Percentiles rank a stretch among this genome's conserved stretches.
These are phyloP conservation scores for Patiria miniata DNA, from an alignment of 35 echinoderm and acorn worm species.

Conservation along the genomic window DNA sequence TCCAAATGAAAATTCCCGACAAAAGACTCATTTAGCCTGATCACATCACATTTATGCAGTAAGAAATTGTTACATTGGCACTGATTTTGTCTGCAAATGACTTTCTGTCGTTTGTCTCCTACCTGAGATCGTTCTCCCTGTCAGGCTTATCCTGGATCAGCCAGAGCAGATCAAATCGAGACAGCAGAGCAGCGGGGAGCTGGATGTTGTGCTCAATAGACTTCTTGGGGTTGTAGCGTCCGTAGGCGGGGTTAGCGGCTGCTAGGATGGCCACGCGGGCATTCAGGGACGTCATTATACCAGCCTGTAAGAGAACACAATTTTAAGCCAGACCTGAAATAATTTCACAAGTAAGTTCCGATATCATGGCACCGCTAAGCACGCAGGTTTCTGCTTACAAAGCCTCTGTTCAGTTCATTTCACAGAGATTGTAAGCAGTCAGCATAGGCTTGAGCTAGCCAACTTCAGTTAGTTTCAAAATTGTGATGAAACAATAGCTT, in stretches of 20 bases:
- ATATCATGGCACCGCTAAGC: too few relatives aligned
- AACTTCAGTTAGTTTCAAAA: too few relatives aligned
- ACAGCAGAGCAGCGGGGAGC: conserved; percentile 93
- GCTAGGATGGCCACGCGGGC: conserved; percentile 97
- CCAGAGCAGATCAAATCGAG: conserved; percentile 96
- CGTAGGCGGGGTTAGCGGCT: conserved; percentile 96
- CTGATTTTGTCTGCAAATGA: neutral
- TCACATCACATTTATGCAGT: too few relatives aligned
- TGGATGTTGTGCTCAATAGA: conserved; percentile 97
- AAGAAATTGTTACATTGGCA: too few relatives aligned
- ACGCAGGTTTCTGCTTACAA: too few relatives aligned
- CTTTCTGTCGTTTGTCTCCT: neutral
- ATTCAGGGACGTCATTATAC: conserved; percentile 98
- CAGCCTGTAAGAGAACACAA: conserved; percentile 65
- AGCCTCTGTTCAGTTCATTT: too few relatives aligned
- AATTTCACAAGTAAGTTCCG: neutral
- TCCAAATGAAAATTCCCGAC: too few relatives aligned
- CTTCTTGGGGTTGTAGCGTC: conserved; percentile 98
- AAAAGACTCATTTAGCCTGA: too few relatives aligned
- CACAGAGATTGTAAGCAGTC: too few relatives aligned
- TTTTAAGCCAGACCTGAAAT: neutral
- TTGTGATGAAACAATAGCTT: too few relatives aligned
- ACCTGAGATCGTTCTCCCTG: conserved; percentile 98
- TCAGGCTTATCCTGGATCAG: conserved; percentile 98
- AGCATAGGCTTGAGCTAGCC: too few relatives aligned